Base-by-base conservation (phyloP, 2,888 invertebrate genomes). In the Amblyjoppa proteus region DNA sequence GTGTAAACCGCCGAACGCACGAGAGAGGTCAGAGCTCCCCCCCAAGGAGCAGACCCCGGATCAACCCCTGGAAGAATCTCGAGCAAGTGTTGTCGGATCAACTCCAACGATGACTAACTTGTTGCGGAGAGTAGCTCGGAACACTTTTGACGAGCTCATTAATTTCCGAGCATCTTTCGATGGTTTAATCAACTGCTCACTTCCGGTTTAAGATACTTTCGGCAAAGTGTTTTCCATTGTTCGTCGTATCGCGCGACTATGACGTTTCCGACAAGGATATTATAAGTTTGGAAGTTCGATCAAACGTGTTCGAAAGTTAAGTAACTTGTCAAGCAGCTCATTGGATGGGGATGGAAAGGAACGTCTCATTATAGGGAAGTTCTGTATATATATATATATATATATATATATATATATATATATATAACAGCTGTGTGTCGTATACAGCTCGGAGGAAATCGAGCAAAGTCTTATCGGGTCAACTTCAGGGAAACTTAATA, bases 71-170 rank as follows among this genome's bases (percentile, higher is more conserved):
- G 20, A 20, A 31, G 34, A 38, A 73, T 53, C 58, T 56, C 73
- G 56, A 13, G 56, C 53, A 25, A 56, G 34, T 73, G 41, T 56
- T 56, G 20, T 73, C 41, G 56, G 56, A 56, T 56, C n/a, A 58
- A 73, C 53, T 51, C 28, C 34, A 5, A 20, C 73, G 41, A 56
- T 58, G 71, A 66, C 38, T 49, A 31, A 31, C 6, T 34, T 5
- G 5, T 34, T 34, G 6, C 34, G 34, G 34, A 6, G n/a, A 25
- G 45, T 25, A 34, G 20, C 45, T 38, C 28, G 58, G 74, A 74
- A 74, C 61, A 74, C 74, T 20, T 20, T 20, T 61, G 61, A 74
- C 73, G 73, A 73, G 73, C 5, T 41, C 38, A 73, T 73, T 73
- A 73, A 73, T 73, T 58, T 41, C 38, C 41, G 38, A 73, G 6